These are phyloP conservation scores for Ictalurus furcatus DNA, from an alignment of 2,113 vertebrate genomes.

Conservation along the genomic window DNA sequence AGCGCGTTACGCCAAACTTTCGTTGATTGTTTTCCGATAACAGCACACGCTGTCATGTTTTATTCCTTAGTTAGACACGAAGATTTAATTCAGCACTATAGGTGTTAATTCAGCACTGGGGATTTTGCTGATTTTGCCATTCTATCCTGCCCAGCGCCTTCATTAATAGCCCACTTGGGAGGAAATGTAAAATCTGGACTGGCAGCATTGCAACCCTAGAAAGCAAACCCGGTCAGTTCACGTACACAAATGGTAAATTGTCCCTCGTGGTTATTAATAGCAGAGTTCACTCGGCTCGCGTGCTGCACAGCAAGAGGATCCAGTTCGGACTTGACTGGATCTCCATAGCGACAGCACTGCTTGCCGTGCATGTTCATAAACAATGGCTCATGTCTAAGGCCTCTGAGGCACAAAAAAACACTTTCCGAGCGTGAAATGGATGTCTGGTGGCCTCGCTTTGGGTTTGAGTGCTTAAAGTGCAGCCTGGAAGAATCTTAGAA, in stretches of 20 bases:
- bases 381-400: conserved; percentile 60
- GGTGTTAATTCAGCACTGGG: conserved; percentile 5
- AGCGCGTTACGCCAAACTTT: no score
- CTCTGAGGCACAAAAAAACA: conserved; percentile 29
- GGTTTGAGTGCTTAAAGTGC: background rate
- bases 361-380: conserved; percentile 18
- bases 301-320: conserved; percentile 69
- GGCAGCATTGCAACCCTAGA: conserved; percentile 47
- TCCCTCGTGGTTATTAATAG: conserved; percentile 74
- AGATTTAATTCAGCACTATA: background rate
- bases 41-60: background rate
- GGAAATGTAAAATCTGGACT: conserved; percentile 20
- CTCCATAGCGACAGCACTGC: conserved; percentile 59
- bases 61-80: background rate
- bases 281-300: conserved; percentile 60
- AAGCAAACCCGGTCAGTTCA: conserved; percentile 56
- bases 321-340: conserved; percentile 73
- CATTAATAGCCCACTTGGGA: conserved; percentile 23
- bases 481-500: conserved; percentile 11
- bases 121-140: background rate
- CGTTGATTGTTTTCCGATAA: background rate
- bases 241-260: conserved; percentile 73
- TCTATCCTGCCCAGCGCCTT: background rate
- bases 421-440: conserved; percentile 14
- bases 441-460: background rate